Percentiles rank a stretch among this genome's conserved stretches.
phyloP scores from a whole-genome alignment of 2,888 invertebrate genomes.

The Volucella bombylans region DNA sequence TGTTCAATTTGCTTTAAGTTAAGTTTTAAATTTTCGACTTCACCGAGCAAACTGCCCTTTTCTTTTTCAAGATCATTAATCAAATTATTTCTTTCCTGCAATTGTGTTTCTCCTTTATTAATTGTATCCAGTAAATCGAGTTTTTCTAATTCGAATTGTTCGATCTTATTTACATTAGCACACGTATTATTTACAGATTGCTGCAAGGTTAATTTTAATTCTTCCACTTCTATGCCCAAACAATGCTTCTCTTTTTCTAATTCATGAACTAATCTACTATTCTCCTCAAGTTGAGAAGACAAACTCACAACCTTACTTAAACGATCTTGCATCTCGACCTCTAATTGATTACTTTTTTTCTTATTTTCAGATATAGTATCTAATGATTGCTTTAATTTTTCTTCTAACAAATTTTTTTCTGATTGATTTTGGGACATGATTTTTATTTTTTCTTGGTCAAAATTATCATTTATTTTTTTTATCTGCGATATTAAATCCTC shows the following conservation, averaged over 20 bases:
- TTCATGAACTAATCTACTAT: too few species aligned
- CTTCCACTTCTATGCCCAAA: too few species aligned
- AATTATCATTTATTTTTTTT: background rate
- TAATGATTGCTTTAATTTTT: background rate
- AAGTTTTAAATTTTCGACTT: conserved; percentile 8
- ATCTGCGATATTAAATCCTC: background rate
- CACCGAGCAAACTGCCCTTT: background rate
- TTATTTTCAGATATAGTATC: background rate
- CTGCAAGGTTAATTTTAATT: too few species aligned
- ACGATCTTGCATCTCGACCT: background rate
- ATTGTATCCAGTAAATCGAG: background rate
- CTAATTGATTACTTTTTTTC: background rate
- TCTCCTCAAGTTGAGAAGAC: background rate
- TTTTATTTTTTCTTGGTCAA: conserved; percentile 1
- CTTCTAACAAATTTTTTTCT: background rate
- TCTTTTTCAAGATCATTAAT: conserved; percentile 1
- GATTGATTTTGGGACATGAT: background rate
- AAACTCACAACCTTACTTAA: conserved; percentile 1
- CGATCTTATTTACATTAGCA: background rate
- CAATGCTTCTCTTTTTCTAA: too few species aligned
- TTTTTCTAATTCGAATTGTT: background rate
- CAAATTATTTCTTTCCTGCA: background rate
- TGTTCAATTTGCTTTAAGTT: background rate
- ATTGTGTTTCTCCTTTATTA: background rate
- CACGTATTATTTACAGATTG: background rate